phyloP scores from a whole-genome alignment of 2,797 vertebrate species.

The Chiropotes sagulatus region DNA sequence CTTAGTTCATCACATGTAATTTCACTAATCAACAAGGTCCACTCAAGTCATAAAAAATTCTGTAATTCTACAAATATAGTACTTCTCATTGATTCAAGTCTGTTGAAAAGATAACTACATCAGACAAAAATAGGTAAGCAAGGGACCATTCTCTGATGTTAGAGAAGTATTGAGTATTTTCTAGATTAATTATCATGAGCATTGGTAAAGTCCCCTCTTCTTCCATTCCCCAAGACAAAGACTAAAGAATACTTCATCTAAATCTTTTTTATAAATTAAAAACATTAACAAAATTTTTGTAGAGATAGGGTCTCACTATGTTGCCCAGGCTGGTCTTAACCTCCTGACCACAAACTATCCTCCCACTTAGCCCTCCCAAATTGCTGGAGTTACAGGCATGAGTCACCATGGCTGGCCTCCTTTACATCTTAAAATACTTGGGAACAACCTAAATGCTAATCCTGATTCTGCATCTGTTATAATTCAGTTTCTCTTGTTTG shows the following conservation, averaged over 20 bases:
- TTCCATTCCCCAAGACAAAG: not conserved
- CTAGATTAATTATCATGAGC: not conserved
- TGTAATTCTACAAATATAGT: not conserved
- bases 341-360: not conserved
- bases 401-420: not conserved
- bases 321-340: not conserved
- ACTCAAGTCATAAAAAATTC: not conserved
- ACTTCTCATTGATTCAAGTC: not conserved
- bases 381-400: not conserved
- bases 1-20: not conserved
- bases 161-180: not conserved
- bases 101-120: not conserved
- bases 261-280: not conserved
- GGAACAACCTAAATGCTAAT: conserved; percentile 46
- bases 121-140: not conserved
- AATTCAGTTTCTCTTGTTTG: conserved; percentile 31
- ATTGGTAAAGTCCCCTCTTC: not conserved
- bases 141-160: not conserved
- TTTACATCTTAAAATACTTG: conserved; percentile 15
- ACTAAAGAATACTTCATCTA: not conserved
- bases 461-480: not conserved
- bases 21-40: not conserved
- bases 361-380: not conserved
- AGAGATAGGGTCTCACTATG: not conserved
- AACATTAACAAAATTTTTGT: not conserved